Base-by-base conservation (phyloP, 2,888 invertebrate species). In the Xanthorhoe designata region DNA sequence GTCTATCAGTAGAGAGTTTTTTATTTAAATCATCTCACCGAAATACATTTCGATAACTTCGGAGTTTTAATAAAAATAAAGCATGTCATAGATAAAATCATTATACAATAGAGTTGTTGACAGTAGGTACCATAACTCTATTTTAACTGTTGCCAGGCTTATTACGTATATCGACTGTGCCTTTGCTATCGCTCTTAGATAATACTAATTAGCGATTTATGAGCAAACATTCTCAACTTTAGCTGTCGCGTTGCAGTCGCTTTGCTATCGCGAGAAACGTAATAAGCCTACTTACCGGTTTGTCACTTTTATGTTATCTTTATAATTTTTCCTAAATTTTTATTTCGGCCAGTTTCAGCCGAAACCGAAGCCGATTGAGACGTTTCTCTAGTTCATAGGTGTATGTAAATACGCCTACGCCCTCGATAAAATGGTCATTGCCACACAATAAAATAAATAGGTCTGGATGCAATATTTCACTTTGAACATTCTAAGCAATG, bases 391-490 rank as follows among this genome's bases (percentile, higher is more conserved):
- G 87, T 82, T 81, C 82, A 32, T 55, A 24, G n/a, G 18, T 13
- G 17, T 74, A 75, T 61, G 66, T 73, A 68, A 77, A 69, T 84
- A 88, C 89, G 86, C 91, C 92, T 85, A 91, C 93, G 91, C 90
- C 82, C 79, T 80, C 80, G 82, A 86, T 89, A 88, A 88, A 88
- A 88, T 87, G 80, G 82, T 83, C 80, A 78, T 75, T 78, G 75
- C 75, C 78, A 78, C 78, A 78, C 80, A 79, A 80, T 78, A 77
- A 83, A 83, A 85, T 82, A 84, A 84, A 86, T 84, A 70, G 64
- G 49, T 66, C 83, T 84, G 81, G 81, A 76, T 73, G 75, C 76
- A 15, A 72, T 74, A 58, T 53, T 54, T 59, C 52, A 58, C 47
- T 61, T 49, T 45, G 42, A 50, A 54, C 49, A 59, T 59, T 15